These are phyloP conservation scores for Papilio xuthus DNA, from an alignment of 1,140 invertebrate genomes.

Conservation along the genomic window DNA sequence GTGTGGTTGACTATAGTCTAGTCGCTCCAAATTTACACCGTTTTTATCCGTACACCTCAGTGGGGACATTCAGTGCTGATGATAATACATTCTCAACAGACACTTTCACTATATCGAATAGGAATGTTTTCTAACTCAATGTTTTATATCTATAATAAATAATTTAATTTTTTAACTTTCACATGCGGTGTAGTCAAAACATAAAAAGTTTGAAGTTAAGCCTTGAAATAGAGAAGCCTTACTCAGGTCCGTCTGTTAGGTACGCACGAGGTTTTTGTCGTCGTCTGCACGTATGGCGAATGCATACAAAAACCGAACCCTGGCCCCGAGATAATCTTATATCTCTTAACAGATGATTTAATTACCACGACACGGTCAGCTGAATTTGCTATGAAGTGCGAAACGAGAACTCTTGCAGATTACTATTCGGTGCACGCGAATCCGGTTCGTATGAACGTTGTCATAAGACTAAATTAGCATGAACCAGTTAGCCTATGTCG, in stretches of 20 bases:
- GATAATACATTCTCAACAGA: no score
- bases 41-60: no score
- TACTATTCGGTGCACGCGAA: not conserved
- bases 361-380: slow-evolving; percentile 37
- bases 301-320: slow-evolving; percentile 27
- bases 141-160: no score
- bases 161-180: not conserved
- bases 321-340: slow-evolving; percentile 27
- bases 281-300: not conserved
- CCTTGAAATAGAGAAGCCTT: slow-evolving; percentile 21
- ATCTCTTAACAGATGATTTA: slow-evolving; percentile 39
- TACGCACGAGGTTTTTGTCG: slow-evolving; percentile 4
- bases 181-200: not conserved
- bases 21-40: no score
- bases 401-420: not conserved
- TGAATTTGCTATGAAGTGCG: slow-evolving; percentile 31
- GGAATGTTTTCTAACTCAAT: no score
- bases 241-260: not conserved
- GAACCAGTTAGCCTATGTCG: not conserved
- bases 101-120: no score
- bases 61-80: no score
- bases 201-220: not conserved
- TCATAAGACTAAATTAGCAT: slow-evolving; percentile 28
- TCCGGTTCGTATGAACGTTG: not conserved
- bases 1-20: no score